Base-by-base conservation (phyloP, 2,113 vertebrate genomes). In the Hystrix cristata region DNA sequence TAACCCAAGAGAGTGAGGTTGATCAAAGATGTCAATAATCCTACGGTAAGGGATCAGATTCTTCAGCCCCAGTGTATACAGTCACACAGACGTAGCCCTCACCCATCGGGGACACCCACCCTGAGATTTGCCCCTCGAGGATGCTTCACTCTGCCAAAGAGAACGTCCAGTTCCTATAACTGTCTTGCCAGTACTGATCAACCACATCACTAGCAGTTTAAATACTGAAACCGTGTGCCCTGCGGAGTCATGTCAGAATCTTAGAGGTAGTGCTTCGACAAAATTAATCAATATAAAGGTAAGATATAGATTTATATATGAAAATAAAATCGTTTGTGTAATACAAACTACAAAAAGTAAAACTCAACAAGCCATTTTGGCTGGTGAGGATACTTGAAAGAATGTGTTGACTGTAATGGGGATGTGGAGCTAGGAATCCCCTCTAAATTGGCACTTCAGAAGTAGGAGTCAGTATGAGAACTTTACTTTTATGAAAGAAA, bases 281-380 rank as follows among this genome's bases (percentile, higher is more conserved):
- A 80, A 95, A 65, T 8, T 53, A 27, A 87, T 69, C 85, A 87
- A 87, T 62, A 83, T 43, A 51, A 91, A 91, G 53, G 8, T 38
- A 84, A 92, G 60, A 5, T 38, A 59, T 64, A n/a, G 60, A 43
- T 67, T 71, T 43, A 25, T 38, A 38, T 82, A 38, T 80, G 3
- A 84, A 93, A 67, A 55, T 48, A 23, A 87, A 82, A 96, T 83
- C 14, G 5, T 5, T 78, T 94, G n/a, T 21, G 27, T 72, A 48
- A 51, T 18, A 59, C 23, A 71, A n/a, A 31, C 59, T 69, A 29
- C 4, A 64, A 76, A 90, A 92, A 90, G 31, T 64, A 83, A 64
- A 84, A 79, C 5, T 78, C 69, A 48, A 64, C 46, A 93, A 67
- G 29, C 27, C 34, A 25, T 82, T 72, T 51, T 57, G 72, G 23